phyloP scores from a whole-genome alignment of 2,888 invertebrate genomes.

The Axea sp. region DNA sequence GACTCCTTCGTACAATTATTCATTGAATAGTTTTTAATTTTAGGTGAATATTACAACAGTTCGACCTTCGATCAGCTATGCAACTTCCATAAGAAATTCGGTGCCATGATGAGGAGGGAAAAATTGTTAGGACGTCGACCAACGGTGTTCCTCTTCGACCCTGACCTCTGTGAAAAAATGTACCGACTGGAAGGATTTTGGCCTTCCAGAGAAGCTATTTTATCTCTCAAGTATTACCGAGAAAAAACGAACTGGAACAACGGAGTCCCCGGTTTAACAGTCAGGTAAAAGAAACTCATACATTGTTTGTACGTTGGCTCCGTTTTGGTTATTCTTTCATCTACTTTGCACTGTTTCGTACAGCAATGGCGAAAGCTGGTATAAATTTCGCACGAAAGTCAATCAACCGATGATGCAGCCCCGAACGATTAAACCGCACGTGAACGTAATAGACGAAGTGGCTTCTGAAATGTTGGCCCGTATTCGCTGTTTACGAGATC shows the following conservation, averaged over 20 bases:
- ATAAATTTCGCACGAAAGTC: conserved; percentile 89
- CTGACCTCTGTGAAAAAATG: conserved; percentile 72
- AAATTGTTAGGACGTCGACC: conserved; percentile 71
- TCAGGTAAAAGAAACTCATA: conserved; percentile 69
- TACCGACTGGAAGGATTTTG: conserved; percentile 80
- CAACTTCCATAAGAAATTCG: conserved; percentile 73
- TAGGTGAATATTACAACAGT: conserved; percentile 67
- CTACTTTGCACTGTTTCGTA: conserved; percentile 18
- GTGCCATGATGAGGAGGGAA: conserved; percentile 79
- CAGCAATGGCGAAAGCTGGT: conserved; percentile 94
- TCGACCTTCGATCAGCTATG: conserved; percentile 59
- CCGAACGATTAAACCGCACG: conserved; percentile 87
- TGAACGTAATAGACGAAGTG: conserved; percentile 87
- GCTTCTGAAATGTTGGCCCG: conserved; percentile 86
- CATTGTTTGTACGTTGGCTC: no score
- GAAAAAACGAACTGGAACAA: conserved; percentile 75
- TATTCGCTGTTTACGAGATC: conserved; percentile 79
- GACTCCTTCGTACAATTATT: no score
- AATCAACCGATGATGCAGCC: conserved; percentile 91
- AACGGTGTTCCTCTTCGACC: conserved; percentile 68
- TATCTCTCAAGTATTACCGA: conserved; percentile 77
- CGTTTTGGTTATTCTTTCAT: conserved; percentile 5
- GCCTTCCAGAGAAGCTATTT: conserved; percentile 78
- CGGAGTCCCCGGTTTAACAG: conserved; percentile 67
- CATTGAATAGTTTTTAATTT: not conserved